Conservation (phyloP, 1,140 invertebrate species). For the Drosophila leontia region DNA sequence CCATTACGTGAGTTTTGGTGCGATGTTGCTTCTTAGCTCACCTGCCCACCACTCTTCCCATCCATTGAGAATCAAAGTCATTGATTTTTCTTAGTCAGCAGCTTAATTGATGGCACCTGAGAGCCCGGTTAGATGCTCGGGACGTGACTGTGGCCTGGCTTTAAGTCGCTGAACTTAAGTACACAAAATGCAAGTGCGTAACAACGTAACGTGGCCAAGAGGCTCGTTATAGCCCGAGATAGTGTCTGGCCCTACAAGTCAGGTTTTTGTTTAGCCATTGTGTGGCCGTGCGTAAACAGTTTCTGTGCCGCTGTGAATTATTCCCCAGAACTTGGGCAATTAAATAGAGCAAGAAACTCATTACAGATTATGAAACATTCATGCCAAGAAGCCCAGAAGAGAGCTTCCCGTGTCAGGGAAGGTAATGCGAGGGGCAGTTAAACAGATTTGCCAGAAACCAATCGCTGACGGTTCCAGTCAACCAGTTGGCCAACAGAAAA, state of each 20-base stretch:
- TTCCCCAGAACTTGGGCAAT: slow-evolving; percentile 62
- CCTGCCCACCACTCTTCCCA: slow-evolving; percentile 35
- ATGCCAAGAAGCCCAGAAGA: not conserved
- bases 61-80: slow-evolving; percentile 58
- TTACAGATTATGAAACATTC: slow-evolving; percentile 77
- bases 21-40: slow-evolving; percentile 12
- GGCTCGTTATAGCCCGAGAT: slow-evolving; percentile 35
- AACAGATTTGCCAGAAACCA: slow-evolving; percentile 54
- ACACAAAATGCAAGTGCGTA: slow-evolving; percentile 45
- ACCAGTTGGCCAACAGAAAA: slow-evolving; percentile 46
- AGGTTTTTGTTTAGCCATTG: slow-evolving; percentile 30
- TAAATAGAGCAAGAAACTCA: slow-evolving; percentile 77
- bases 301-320: slow-evolving; percentile 51
- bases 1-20: slow-evolving; percentile 53
- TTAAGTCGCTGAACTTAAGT: slow-evolving; percentile 48
- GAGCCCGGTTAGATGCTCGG: slow-evolving; percentile 23
- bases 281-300: slow-evolving; percentile 43
- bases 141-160: slow-evolving; percentile 60
- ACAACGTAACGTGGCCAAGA: slow-evolving; percentile 39
- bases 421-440: slow-evolving; percentile 23
- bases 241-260: slow-evolving; percentile 6
- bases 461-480: slow-evolving; percentile 34
- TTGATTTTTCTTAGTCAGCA: slow-evolving; percentile 64
- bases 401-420: not conserved
- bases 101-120: slow-evolving; percentile 46